A percentile compares a stretch with the other conserved stretches of the same genome.
Conservation (phyloP, 1,140 invertebrate genomes). For the Hypsibius dujardini region DNA sequence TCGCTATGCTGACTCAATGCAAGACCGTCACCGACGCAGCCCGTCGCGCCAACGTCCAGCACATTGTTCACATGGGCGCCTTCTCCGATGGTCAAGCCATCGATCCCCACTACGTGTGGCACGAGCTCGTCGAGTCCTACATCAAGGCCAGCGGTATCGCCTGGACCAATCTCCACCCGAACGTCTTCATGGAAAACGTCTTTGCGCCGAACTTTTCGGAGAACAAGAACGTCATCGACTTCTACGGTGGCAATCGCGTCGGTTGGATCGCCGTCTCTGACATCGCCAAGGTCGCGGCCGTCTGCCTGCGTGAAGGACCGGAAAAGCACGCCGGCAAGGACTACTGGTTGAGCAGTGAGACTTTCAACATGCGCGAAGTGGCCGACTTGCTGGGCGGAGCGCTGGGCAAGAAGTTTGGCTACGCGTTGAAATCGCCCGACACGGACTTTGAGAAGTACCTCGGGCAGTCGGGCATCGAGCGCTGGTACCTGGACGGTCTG, state of each 20-base stretch:
- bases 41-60: background rate
- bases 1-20: background rate
- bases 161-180: background rate
- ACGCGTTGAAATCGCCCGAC: background rate
- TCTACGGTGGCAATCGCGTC: background rate
- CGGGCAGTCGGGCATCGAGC: background rate
- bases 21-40: conserved; percentile 15
- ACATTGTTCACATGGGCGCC: background rate
- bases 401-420: background rate
- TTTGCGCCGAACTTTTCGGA: background rate
- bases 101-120: background rate
- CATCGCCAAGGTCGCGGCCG: background rate
- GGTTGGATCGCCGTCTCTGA: background rate
- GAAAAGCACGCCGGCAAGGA: background rate
- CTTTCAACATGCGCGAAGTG: background rate
- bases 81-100: background rate
- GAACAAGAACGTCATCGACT: background rate
- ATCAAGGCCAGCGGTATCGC: background rate
- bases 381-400: background rate
- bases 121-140: conserved; percentile 4
- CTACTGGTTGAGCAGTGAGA: conserved; percentile 10
- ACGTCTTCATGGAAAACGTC: conserved; percentile 15
- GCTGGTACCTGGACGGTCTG: background rate
- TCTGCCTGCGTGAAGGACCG: background rate
- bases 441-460: background rate